These are phyloP conservation scores for Tachycineta bicolor DNA, from an alignment of 2,113 vertebrate species.

Conservation along the genomic window DNA sequence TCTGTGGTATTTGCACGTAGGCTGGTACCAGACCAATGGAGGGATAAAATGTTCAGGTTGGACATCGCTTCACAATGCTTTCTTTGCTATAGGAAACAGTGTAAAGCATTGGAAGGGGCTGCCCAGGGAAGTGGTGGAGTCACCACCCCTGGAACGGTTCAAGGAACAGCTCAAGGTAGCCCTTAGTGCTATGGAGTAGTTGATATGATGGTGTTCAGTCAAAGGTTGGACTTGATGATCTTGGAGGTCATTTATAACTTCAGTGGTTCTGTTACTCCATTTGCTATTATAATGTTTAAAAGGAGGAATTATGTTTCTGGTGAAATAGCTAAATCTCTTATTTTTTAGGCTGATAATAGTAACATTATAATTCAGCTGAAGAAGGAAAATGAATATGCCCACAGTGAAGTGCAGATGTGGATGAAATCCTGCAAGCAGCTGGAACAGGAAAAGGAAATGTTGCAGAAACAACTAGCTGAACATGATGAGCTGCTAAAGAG, in stretches of 20 bases:
- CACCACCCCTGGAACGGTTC: not conserved
- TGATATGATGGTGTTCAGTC: not conserved
- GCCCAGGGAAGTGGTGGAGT: not conserved
- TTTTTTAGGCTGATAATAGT: slow-evolving; percentile 72
- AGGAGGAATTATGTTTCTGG: not conserved
- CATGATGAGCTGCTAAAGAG: slow-evolving; percentile 42
- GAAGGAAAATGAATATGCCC: slow-evolving; percentile 77
- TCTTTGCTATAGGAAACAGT: not conserved
- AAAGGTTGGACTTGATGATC: not conserved
- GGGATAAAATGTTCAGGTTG: not conserved
- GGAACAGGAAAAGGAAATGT: slow-evolving; percentile 81
- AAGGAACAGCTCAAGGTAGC: not conserved
- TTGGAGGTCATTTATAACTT: not conserved
- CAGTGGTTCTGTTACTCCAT: not conserved
- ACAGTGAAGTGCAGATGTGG: slow-evolving; percentile 79
- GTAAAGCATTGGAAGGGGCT: not conserved
- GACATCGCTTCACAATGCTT: not conserved
- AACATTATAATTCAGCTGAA: slow-evolving; percentile 68
- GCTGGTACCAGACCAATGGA: not conserved
- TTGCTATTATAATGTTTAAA: not conserved
- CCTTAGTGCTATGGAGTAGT: not conserved
- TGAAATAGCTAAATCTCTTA: not conserved
- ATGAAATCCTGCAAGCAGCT: slow-evolving; percentile 86
- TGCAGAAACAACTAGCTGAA: slow-evolving; percentile 70
- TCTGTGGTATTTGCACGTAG: not conserved